Conservation (phyloP, 2,888 invertebrate species). For the Drosophila meridionalis region DNA sequence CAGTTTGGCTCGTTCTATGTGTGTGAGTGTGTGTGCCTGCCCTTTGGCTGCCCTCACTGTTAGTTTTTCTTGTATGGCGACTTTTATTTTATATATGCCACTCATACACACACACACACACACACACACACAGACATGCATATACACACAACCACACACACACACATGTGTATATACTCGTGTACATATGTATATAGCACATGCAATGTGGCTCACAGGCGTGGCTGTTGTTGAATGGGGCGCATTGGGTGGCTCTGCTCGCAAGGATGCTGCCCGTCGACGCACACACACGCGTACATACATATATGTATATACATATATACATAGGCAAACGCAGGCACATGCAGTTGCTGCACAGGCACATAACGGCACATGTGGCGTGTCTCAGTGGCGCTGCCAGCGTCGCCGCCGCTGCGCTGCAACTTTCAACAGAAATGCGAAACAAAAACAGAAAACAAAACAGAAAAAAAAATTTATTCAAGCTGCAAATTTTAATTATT, state of each 20-base stretch:
- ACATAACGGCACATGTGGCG: constrained; percentile 49
- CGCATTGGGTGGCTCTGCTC: not conserved
- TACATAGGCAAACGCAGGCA: not conserved
- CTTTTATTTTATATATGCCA: constrained; percentile 57
- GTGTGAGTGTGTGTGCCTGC: constrained; percentile 22
- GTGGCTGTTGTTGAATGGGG: constrained; percentile 42
- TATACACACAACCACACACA: not conserved
- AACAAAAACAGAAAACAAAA: constrained; percentile 33
- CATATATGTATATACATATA: not conserved
- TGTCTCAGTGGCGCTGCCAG: constrained; percentile 25
- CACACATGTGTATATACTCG: constrained; percentile 3
- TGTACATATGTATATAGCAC: constrained; percentile 24
- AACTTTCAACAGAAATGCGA: constrained; percentile 20
- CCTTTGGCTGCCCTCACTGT: constrained; percentile 36
- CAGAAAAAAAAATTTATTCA: constrained; percentile 34
- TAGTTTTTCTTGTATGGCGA: constrained; percentile 41
- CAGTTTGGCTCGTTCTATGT: constrained; percentile 26
- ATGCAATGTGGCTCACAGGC: constrained; percentile 56
- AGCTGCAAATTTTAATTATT: constrained; percentile 69
- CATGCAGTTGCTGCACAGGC: constrained; percentile 1
- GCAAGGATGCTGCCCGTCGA: constrained; percentile 45
- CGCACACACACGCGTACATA: constrained; percentile 13
- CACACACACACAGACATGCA: not conserved
- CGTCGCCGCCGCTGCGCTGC: constrained; percentile 19
- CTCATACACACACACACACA: constrained; percentile 7